Conservation (phyloP, 2,113 vertebrate species). For the Salminus brasiliensis region DNA sequence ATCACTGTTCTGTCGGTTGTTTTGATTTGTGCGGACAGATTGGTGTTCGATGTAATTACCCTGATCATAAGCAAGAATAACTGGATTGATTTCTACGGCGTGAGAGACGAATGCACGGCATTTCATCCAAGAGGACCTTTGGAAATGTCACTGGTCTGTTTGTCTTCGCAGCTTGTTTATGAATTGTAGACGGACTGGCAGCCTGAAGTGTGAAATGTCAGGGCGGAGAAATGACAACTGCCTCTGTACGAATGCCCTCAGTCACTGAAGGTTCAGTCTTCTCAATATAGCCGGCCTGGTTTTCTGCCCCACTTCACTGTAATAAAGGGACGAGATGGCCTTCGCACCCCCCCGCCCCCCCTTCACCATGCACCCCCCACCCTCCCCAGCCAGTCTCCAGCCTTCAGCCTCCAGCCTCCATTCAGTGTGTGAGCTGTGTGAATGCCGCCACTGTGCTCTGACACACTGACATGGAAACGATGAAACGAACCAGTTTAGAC, state of each 20-base stretch:
- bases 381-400: conserved; percentile 5
- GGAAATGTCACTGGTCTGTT: background rate
- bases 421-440: conserved; percentile 16
- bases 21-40: background rate
- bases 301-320: conserved; percentile 76
- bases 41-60: background rate
- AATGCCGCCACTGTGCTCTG: conserved; percentile 35
- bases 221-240: background rate
- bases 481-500: conserved; percentile 4
- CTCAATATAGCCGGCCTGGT: conserved; percentile 69
- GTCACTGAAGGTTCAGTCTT: conserved; percentile 56
- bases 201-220: background rate
- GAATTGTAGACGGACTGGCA: background rate
- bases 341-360: conserved; percentile 35
- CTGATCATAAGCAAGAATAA: background rate
- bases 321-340: conserved; percentile 70
- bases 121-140: background rate
- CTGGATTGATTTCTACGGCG: background rate
- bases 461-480: conserved; percentile 34
- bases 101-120: background rate
- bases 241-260: background rate
- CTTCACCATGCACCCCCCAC: background rate
- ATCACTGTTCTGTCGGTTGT: background rate
- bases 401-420: no score
- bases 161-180: background rate